Evolutionary conservation across 1,140 invertebrate genomes (phyloP).

Genomic region (Drosophila bocqueti): DNA sequence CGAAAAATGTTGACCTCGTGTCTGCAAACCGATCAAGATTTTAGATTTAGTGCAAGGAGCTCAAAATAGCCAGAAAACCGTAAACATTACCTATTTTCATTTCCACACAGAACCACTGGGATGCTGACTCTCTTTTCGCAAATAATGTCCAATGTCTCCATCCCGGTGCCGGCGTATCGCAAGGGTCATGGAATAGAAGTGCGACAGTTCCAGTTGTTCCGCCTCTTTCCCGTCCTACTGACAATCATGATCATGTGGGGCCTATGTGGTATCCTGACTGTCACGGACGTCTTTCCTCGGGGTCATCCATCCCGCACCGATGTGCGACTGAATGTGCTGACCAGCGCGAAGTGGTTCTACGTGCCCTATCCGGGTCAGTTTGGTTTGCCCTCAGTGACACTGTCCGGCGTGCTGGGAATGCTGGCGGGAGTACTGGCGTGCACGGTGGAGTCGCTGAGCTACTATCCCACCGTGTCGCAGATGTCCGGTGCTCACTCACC

Average conservation of each 20-base stretch:
- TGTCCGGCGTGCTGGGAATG: conserved; percentile 91
- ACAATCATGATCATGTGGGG: conserved; percentile 93
- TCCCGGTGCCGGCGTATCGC: conserved; percentile 88
- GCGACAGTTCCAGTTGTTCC: conserved; percentile 90
- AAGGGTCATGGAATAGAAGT: conserved; percentile 87
- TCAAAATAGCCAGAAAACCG: background rate
- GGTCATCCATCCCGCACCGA: conserved; percentile 92
- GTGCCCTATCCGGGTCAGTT: conserved; percentile 96
- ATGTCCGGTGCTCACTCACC: conserved; percentile 93
- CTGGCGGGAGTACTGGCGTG: conserved; percentile 93
- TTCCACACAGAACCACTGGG: conserved; percentile 89
- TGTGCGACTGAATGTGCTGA: conserved; percentile 90
- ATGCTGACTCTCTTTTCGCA: conserved; percentile 94
- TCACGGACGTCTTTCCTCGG: conserved; percentile 87
- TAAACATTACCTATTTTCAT: background rate
- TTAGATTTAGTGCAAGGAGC: background rate
- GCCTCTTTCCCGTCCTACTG: conserved; percentile 93
- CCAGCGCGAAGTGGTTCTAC: conserved; percentile 92
- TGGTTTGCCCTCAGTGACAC: conserved; percentile 91
- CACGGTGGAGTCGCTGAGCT: conserved; percentile 94
- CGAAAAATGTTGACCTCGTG: too few relatives aligned
- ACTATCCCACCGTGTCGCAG: conserved; percentile 94
- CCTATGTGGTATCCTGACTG: conserved; percentile 91
- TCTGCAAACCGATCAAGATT: too few relatives aligned
- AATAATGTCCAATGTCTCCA: conserved; percentile 89